Evolutionary conservation across 2,113 vertebrate genomes (phyloP), one percentile per base, ranked within the genome.

Genomic region (Tylochromis polylepis): DNA sequence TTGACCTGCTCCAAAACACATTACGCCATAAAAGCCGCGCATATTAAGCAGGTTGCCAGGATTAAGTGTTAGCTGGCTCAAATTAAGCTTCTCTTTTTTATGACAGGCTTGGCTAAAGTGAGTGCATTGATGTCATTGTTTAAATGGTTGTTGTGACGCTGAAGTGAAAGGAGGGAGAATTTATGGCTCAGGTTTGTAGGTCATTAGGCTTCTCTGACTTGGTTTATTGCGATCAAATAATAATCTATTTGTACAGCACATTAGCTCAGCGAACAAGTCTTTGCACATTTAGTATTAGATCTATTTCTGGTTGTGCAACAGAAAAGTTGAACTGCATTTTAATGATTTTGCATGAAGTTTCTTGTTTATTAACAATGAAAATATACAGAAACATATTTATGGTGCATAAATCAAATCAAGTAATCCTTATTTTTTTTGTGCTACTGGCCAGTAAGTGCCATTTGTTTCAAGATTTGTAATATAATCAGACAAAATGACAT

Each of bases 11-110:
- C 62, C 12, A 75, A 43, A 82, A 84, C 55, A 34, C 80, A 89
- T 84, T 53, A 83, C 16, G 46, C 18, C 31, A 79, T 83, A 81
- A 90, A 84, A 88, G 81, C 72, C 27, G 27, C 51, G 79, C 79
- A 85, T 82, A 41, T 84, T 78, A 82, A 89, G 83, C 83, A 84
- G 36, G 72, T 56, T 89, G 75, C 75, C 79, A 85, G 84, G 87
- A 89, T 88, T 89, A 84, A 86, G 55, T 77, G 55, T 60, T 85
- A 38, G 51, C 83, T 72, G 53, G 56, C 70, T 89, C 59, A 82
- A 83, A 87, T 85, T 41, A 92, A 89, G 85, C 79, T 80, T 83
- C 56, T 80, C 22, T 82, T 84, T 85, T 86, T 83, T 38, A 75
- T 85, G 86, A 36, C 67, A 24, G 36, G 78, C 82, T 79, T 7